Conservation (phyloP, 2,888 invertebrate genomes). For the Drosophila anceps region DNA sequence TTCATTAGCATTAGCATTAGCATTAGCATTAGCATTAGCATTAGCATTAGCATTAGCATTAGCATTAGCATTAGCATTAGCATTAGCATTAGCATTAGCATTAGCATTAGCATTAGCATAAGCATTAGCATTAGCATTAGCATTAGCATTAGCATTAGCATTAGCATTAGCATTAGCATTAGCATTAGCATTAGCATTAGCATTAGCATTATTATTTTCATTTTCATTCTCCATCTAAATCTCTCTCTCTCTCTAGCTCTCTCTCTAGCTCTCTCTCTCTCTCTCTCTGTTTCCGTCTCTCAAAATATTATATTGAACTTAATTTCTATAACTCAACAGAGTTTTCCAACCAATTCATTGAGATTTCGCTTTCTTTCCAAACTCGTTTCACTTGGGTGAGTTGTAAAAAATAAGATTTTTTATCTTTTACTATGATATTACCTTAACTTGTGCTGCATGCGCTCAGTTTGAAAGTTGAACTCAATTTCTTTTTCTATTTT, state of each 20-base stretch:
- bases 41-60: neutral
- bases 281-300: neutral
- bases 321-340: neutral
- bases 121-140: neutral
- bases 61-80: neutral
- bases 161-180: neutral
- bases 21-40: neutral
- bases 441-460: constrained; percentile 1
- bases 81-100: neutral
- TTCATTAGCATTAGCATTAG: neutral
- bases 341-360: neutral
- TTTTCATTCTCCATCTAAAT: neutral
- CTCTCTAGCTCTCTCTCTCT: neutral
- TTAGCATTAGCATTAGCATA: neutral
- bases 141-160: neutral
- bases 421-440: neutral
- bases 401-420: neutral
- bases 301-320: neutral
- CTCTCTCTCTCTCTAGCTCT: neutral
- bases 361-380: neutral
- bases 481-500: neutral
- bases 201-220: neutral
- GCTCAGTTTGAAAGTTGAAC: constrained; percentile 7
- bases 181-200: neutral
- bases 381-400: neutral